These are phyloP conservation scores for Cyclopterus lumpus DNA, from an alignment of 2,797 vertebrate genomes.

Conservation along the genomic window DNA sequence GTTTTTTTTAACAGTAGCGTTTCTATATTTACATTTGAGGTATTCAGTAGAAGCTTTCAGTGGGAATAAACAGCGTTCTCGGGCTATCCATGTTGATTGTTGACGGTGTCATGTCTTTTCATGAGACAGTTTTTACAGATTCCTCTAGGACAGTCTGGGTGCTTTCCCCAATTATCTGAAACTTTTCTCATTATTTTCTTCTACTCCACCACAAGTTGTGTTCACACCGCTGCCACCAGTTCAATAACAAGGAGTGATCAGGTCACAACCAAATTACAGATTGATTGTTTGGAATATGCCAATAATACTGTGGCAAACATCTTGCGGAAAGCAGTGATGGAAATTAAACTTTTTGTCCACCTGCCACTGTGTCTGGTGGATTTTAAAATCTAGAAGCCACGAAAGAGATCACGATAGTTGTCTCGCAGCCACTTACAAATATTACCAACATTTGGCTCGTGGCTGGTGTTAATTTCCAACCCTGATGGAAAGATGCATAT, in stretches of 20 bases:
- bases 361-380: background rate
- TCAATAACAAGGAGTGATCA: background rate
- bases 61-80: constrained; percentile 10
- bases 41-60: constrained; percentile 13
- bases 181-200: background rate
- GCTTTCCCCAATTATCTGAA: background rate
- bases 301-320: background rate
- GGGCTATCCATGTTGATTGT: background rate
- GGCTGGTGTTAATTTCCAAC: background rate
- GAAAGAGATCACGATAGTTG: too few species aligned
- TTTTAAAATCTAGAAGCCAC: background rate
- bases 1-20: constrained; percentile 24
- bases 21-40: constrained; percentile 5
- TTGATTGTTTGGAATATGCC: background rate
- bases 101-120: background rate
- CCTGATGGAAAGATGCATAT: constrained; percentile 5
- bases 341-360: background rate
- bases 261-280: background rate
- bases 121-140: constrained; percentile 1
- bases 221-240: background rate
- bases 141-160: background rate
- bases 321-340: background rate
- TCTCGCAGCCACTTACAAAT: background rate
- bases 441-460: background rate
- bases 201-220: background rate